Evolutionary conservation across 1,140 invertebrate species (phyloP).

Genomic region (Dryas iulia): DNA sequence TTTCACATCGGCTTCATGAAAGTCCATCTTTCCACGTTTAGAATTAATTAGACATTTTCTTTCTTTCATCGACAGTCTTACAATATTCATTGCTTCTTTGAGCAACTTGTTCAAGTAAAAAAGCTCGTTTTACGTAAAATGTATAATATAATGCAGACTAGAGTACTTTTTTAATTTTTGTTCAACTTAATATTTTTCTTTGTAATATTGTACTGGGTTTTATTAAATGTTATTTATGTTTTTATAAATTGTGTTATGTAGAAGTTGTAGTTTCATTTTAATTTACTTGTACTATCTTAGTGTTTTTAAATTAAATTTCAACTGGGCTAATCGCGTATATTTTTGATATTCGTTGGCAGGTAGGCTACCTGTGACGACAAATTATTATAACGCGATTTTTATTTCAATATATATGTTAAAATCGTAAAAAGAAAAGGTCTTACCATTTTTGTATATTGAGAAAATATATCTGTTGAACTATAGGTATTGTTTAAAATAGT

Average conservation of each 20-base stretch:
- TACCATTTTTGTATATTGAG: too few species aligned
- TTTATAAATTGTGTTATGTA: neutral
- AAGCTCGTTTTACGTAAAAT: neutral
- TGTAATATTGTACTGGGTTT: neutral
- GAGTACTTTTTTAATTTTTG: slow-evolving; percentile 2
- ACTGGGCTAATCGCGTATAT: too few species aligned
- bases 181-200: neutral
- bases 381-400: too few species aligned
- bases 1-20: slow-evolving; percentile 1
- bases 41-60: slow-evolving; percentile 19
- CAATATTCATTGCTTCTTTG: slow-evolving; percentile 19
- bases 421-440: too few species aligned
- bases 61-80: slow-evolving; percentile 14
- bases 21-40: slow-evolving; percentile 16
- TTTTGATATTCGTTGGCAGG: too few species aligned
- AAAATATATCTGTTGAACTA: too few species aligned
- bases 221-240: neutral
- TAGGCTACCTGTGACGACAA: too few species aligned
- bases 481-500: too few species aligned
- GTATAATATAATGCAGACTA: neutral
- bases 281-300: too few species aligned
- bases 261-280: too few species aligned
- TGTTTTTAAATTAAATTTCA: too few species aligned
- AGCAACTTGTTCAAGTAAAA: slow-evolving; percentile 6
- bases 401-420: too few species aligned